Evolutionary conservation across 2,113 vertebrate genomes (phyloP).

Genomic region (Camelus bactrianus): DNA sequence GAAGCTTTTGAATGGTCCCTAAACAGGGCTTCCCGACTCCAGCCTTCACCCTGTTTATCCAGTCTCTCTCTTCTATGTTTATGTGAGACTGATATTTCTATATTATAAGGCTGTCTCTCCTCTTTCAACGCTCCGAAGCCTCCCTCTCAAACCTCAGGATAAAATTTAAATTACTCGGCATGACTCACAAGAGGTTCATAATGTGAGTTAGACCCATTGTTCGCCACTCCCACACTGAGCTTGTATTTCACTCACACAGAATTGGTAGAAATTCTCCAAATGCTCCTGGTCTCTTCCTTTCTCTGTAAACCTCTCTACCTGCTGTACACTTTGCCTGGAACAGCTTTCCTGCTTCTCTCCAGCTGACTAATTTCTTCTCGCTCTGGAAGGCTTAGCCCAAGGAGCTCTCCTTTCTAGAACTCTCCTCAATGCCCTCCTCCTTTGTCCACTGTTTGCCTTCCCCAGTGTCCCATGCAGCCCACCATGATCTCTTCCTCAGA

Average conservation of each 20-base stretch:
- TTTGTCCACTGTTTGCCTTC: background rate
- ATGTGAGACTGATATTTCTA: background rate
- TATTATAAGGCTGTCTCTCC: background rate
- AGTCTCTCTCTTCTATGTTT: background rate
- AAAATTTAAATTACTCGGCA: slow-evolving; percentile 18
- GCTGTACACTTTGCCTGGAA: background rate
- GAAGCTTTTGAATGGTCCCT: background rate
- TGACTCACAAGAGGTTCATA: slow-evolving; percentile 42
- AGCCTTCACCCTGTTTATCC: background rate
- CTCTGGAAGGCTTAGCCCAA: background rate
- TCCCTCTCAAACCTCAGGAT: background rate
- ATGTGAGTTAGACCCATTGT: background rate
- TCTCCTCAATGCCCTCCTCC: background rate
- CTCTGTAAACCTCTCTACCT: background rate
- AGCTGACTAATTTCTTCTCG: background rate
- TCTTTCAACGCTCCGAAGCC: background rate
- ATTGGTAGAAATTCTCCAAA: background rate
- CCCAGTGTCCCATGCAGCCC: background rate
- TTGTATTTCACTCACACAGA: slow-evolving; percentile 18
- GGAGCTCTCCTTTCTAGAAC: background rate
- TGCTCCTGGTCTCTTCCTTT: background rate
- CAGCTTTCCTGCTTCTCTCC: background rate
- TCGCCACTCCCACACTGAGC: background rate
- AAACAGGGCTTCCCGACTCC: background rate
- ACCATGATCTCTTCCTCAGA: background rate